Evolutionary conservation across 2,113 vertebrate species (phyloP).

Genomic region (Arothron firmamentum): DNA sequence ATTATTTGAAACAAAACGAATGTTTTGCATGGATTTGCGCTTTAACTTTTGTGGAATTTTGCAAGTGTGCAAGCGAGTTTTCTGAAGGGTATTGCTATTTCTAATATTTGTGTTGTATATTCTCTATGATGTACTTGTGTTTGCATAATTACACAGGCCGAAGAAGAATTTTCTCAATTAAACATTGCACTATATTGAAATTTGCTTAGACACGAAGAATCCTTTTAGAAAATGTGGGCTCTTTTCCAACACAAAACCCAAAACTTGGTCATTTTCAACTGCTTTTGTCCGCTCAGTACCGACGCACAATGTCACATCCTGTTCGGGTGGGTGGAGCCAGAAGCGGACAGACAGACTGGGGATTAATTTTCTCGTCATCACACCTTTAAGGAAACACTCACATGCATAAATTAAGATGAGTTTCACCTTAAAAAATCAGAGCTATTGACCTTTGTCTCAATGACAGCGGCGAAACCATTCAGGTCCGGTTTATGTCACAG

Average conservation of each 20-base stretch:
- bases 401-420: too few species aligned
- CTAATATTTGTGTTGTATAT: slow-evolving; percentile 68
- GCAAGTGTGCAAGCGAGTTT: slow-evolving; percentile 9
- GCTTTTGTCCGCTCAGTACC: background rate
- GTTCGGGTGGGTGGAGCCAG: background rate
- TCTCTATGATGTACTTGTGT: slow-evolving; percentile 59
- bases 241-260: background rate
- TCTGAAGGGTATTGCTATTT: slow-evolving; percentile 49
- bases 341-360: background rate
- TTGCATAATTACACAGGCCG: slow-evolving; percentile 46
- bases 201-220: slow-evolving; percentile 18
- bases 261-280: background rate
- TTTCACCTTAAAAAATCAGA: too few species aligned
- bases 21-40: background rate
- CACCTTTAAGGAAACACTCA: too few species aligned
- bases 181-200: slow-evolving; percentile 53
- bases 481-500: too few species aligned
- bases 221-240: background rate
- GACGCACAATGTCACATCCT: slow-evolving; percentile 13
- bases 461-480: too few species aligned
- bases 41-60: slow-evolving; percentile 5
- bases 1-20: background rate
- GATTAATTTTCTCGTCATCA: too few species aligned
- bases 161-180: slow-evolving; percentile 40
- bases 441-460: too few species aligned